phyloP scores from a whole-genome alignment of 2,797 vertebrate species.

The Arrhamphus sclerolepis region DNA sequence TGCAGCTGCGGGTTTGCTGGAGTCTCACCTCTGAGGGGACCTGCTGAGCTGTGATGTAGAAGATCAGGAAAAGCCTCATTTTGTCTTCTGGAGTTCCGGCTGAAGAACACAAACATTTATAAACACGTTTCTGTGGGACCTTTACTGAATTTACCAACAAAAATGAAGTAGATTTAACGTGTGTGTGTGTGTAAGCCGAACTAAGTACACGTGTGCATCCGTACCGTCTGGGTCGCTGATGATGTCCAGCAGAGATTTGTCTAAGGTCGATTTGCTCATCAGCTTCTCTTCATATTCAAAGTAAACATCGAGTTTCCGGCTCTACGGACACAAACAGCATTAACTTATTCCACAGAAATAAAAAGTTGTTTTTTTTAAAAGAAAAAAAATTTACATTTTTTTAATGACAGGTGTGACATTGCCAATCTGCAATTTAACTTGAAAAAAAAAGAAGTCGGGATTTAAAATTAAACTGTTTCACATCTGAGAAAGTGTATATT shows the following conservation, averaged over 20 bases:
- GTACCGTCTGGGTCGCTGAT: slow-evolving; percentile 97
- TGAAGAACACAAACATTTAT: slow-evolving; percentile 59
- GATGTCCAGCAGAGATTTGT: slow-evolving; percentile 96
- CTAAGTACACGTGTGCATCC: slow-evolving; percentile 20
- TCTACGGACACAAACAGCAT: slow-evolving; percentile 72
- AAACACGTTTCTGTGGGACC: neutral
- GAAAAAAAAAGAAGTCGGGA: too few relatives aligned
- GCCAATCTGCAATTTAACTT: too few relatives aligned
- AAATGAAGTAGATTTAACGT: too few relatives aligned
- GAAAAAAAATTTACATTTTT: too few relatives aligned
- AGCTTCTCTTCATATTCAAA: slow-evolving; percentile 98
- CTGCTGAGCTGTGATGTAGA: slow-evolving; percentile 91
- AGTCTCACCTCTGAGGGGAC: slow-evolving; percentile 90
- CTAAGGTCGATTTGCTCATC: slow-evolving; percentile 96
- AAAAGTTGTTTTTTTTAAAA: too few relatives aligned
- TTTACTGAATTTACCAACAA: too few relatives aligned
- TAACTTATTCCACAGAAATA: neutral
- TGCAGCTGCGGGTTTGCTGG: too few relatives aligned
- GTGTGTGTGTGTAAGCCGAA: slow-evolving; percentile 4
- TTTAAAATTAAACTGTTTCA: too few relatives aligned
- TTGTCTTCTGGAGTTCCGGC: slow-evolving; percentile 97
- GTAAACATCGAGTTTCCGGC: slow-evolving; percentile 95
- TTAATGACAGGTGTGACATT: too few relatives aligned
- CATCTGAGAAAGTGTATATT: too few relatives aligned
- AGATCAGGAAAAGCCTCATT: slow-evolving; percentile 97